A percentile compares a stretch with the other conserved stretches of the same genome.
Evolutionary conservation across 2,113 vertebrate species (phyloP).

Genomic region (Girardinichthys multiradiatus): DNA sequence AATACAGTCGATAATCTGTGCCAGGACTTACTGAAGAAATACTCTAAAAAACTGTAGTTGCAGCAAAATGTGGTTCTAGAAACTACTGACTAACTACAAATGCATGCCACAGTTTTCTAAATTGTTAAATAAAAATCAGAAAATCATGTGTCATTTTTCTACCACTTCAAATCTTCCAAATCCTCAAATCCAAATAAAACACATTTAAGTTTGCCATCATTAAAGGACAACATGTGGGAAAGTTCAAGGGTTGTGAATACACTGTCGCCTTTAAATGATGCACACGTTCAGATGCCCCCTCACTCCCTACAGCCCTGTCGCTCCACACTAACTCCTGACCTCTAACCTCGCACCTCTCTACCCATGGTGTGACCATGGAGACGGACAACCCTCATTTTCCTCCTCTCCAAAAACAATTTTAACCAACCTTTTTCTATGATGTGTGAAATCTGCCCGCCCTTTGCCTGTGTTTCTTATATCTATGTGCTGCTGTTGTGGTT

Average conservation of each 20-base stretch:
- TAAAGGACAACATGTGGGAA: not conserved
- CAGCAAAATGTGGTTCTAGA: not conserved
- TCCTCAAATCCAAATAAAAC: not conserved
- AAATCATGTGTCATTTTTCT: not conserved
- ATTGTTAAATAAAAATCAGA: too few species aligned
- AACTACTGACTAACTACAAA: not conserved
- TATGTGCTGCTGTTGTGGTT: slow-evolving; percentile 17
- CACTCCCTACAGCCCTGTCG: slow-evolving; percentile 80
- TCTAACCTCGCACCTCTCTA: slow-evolving; percentile 71
- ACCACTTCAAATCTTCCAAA: too few species aligned
- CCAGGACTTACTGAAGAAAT: not conserved
- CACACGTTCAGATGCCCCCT: slow-evolving; percentile 56
- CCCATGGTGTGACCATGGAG: slow-evolving; percentile 92
- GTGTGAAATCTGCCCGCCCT: slow-evolving; percentile 35
- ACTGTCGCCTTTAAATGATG: slow-evolving; percentile 60
- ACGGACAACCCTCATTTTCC: slow-evolving; percentile 88
- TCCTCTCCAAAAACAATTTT: slow-evolving; percentile 45
- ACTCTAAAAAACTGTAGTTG: too few species aligned
- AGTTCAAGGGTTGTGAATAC: not conserved
- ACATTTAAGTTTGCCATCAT: not conserved
- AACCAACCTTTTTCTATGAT: slow-evolving; percentile 55
- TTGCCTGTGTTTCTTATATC: slow-evolving; percentile 31
- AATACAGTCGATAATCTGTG: too few species aligned
- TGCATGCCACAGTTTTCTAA: not conserved
- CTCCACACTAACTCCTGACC: slow-evolving; percentile 71